Conservation (phyloP, 2,113 vertebrate species). For the Gopherus flavomarginatus region DNA sequence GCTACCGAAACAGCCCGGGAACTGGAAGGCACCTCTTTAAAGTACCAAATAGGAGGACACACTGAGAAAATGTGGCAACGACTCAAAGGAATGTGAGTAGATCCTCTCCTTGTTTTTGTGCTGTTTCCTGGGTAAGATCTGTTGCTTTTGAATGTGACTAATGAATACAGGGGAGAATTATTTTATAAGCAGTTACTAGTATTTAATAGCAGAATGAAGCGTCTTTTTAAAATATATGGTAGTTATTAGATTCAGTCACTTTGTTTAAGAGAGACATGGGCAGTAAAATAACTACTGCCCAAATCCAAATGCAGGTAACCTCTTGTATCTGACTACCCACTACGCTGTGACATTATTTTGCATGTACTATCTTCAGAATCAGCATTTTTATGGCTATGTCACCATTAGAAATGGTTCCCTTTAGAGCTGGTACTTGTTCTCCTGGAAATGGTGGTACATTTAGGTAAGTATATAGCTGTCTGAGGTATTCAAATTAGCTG, state of each 20-base stretch:
- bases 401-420: background rate
- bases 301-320: conserved; percentile 44
- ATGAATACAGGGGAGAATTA: conserved; percentile 18
- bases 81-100: conserved; percentile 88
- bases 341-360: conserved; percentile 8
- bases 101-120: conserved; percentile 60
- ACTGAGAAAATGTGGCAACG: conserved; percentile 87
- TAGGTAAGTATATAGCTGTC: conserved; percentile 23
- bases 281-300: background rate
- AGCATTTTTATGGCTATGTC: background rate
- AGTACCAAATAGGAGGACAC: conserved; percentile 83
- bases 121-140: conserved; percentile 3
- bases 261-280: background rate
- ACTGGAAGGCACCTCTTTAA: conserved; percentile 78
- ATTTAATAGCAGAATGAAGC: background rate
- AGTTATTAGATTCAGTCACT: background rate
- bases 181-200: conserved; percentile 30
- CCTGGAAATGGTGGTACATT: background rate
- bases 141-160: conserved; percentile 53
- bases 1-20: conserved; percentile 76
- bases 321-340: background rate
- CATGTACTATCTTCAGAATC: conserved; percentile 10
- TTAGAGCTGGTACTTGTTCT: background rate
- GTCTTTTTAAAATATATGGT: fast-evolving
- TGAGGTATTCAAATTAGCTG: background rate